Evolutionary conservation across 1,140 invertebrate genomes (phyloP).

Genomic region (Drosophila nebulosa): DNA sequence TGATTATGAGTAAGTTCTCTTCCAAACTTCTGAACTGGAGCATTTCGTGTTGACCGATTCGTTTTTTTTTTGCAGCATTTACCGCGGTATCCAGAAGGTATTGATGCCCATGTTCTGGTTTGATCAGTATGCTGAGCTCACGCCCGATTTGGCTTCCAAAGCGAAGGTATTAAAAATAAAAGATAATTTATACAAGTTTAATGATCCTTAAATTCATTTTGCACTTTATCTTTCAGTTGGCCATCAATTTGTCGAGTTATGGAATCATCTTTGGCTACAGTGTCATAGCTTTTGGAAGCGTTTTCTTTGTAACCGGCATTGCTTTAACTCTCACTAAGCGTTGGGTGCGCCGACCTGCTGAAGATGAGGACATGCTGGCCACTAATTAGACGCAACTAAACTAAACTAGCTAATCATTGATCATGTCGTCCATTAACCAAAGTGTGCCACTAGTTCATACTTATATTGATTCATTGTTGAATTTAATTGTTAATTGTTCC

Average conservation of each 20-base stretch:
- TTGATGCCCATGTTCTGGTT: slow-evolving; percentile 89
- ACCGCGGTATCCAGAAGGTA: slow-evolving; percentile 82
- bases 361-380: slow-evolving; percentile 72
- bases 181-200: no score
- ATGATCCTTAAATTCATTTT: no score
- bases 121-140: slow-evolving; percentile 84
- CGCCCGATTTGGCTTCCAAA: slow-evolving; percentile 83
- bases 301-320: slow-evolving; percentile 81
- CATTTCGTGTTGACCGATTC: neutral
- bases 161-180: slow-evolving; percentile 81
- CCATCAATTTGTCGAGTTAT: slow-evolving; percentile 81
- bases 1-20: slow-evolving; percentile 82
- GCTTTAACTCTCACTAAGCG: slow-evolving; percentile 79
- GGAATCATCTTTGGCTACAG: slow-evolving; percentile 82
- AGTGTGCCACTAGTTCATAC: slow-evolving; percentile 69
- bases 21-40: neutral
- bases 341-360: slow-evolving; percentile 73
- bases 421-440: slow-evolving; percentile 36
- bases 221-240: slow-evolving; percentile 44
- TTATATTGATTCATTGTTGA: slow-evolving; percentile 2
- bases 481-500: slow-evolving; percentile 15
- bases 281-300: slow-evolving; percentile 81
- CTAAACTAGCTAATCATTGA: neutral
- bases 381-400: slow-evolving; percentile 12
- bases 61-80: slow-evolving; percentile 80